Evolutionary conservation across 2,888 invertebrate species (phyloP).

Genomic region (Lasius platythorax): DNA sequence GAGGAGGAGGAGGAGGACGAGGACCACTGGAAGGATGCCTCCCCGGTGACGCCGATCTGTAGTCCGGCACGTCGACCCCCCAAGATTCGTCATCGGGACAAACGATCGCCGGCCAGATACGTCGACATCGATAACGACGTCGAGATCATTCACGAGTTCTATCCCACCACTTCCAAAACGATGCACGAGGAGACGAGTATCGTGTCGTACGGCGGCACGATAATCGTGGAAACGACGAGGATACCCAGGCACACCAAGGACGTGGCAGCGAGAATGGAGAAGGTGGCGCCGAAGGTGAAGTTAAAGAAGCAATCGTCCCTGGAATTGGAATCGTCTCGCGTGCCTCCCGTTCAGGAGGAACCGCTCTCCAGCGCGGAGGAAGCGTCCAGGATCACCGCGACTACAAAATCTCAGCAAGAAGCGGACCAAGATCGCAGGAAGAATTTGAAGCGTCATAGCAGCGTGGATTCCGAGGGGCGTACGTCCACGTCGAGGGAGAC

Average conservation of each 20-base stretch:
- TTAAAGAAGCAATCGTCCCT: slow-evolving; percentile 63
- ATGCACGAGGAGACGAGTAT: slow-evolving; percentile 59
- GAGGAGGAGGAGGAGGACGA: slow-evolving; percentile 67
- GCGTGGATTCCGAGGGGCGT: slow-evolving; percentile 56
- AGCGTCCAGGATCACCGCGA: not conserved
- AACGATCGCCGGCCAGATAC: slow-evolving; percentile 20
- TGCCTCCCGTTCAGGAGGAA: slow-evolving; percentile 51
- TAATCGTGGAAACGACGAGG: slow-evolving; percentile 51
- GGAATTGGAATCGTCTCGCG: slow-evolving; percentile 49
- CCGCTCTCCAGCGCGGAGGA: slow-evolving; percentile 29
- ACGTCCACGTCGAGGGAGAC: slow-evolving; percentile 55
- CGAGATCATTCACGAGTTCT: slow-evolving; percentile 61
- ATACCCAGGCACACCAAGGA: slow-evolving; percentile 51
- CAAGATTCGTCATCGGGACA: slow-evolving; percentile 18
- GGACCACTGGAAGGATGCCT: slow-evolving; percentile 76
- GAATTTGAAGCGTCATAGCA: slow-evolving; percentile 52
- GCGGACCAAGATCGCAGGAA: slow-evolving; percentile 28
- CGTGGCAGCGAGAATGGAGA: slow-evolving; percentile 50
- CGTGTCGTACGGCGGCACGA: slow-evolving; percentile 49
- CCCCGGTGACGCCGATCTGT: slow-evolving; percentile 76
- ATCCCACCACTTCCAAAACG: slow-evolving; percentile 47
- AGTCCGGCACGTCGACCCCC: slow-evolving; percentile 67
- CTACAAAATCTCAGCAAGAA: not conserved
- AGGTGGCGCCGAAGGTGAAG: slow-evolving; percentile 71
- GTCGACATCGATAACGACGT: slow-evolving; percentile 60